phyloP scores from a whole-genome alignment of 2,888 invertebrate genomes.

The Drosophila formosana region DNA sequence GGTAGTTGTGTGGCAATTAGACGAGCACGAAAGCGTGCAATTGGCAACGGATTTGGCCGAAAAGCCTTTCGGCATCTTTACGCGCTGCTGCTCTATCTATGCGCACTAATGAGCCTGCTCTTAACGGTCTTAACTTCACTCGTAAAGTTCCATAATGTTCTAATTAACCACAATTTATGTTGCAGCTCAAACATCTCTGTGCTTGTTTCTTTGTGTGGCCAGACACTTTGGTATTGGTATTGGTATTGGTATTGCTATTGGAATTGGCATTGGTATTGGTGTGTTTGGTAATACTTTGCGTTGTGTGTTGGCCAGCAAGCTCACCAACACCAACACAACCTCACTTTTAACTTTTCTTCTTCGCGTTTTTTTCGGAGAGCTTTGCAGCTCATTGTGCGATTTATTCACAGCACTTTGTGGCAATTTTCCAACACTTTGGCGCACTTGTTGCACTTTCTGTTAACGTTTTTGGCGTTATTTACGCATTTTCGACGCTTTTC shows the following conservation, averaged over 20 bases:
- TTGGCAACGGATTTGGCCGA: slow-evolving; percentile 26
- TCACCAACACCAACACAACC: slow-evolving; percentile 69
- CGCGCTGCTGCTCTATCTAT: slow-evolving; percentile 55
- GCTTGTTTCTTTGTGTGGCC: slow-evolving; percentile 41
- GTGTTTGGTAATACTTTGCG: slow-evolving; percentile 69
- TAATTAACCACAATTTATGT: slow-evolving; percentile 51
- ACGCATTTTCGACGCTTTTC: slow-evolving; percentile 49
- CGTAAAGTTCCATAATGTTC: slow-evolving; percentile 48
- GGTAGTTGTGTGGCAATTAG: slow-evolving; percentile 57
- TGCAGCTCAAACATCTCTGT: slow-evolving; percentile 10
- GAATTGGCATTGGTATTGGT: slow-evolving; percentile 50
- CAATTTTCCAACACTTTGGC: slow-evolving; percentile 16
- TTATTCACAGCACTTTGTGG: not conserved
- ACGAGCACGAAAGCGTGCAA: slow-evolving; percentile 74
- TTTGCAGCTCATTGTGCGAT: slow-evolving; percentile 12
- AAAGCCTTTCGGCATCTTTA: slow-evolving; percentile 49
- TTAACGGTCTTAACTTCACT: slow-evolving; percentile 45
- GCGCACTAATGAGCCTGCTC: slow-evolving; percentile 55
- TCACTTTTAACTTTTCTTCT: slow-evolving; percentile 62
- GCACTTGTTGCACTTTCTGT: slow-evolving; percentile 59
- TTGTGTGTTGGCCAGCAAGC: slow-evolving; percentile 56
- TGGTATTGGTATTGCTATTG: slow-evolving; percentile 46
- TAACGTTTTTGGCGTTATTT: slow-evolving; percentile 27
- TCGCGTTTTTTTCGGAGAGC: slow-evolving; percentile 8
- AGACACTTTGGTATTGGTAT: slow-evolving; percentile 8